phyloP scores from a whole-genome alignment of 2,113 vertebrate genomes.

The Thunnus thynnus region DNA sequence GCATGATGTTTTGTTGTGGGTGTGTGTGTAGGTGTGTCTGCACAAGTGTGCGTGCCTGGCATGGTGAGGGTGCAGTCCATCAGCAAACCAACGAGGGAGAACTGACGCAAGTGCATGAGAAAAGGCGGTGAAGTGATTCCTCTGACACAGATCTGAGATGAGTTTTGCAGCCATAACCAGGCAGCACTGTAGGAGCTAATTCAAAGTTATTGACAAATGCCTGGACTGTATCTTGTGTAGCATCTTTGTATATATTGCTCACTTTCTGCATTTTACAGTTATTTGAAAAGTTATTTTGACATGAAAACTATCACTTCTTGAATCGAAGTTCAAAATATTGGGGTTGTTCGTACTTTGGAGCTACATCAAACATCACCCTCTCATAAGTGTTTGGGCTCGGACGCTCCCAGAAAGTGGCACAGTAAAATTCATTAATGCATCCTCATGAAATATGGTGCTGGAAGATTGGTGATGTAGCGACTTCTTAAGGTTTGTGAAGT shows the following conservation, averaged over 20 bases:
- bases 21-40: constrained; percentile 18
- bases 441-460: background rate
- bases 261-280: background rate
- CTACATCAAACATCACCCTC: background rate
- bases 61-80: constrained; percentile 61
- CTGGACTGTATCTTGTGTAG: constrained; percentile 9
- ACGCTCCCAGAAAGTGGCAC: background rate
- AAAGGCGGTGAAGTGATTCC: constrained; percentile 56
- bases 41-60: constrained; percentile 32
- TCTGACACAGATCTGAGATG: constrained; percentile 41
- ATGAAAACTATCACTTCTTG: too few relatives aligned
- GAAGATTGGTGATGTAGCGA: background rate
- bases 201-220: constrained; percentile 35
- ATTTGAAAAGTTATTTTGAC: too few relatives aligned
- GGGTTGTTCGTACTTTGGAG: background rate
- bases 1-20: constrained; percentile 15
- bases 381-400: background rate
- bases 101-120: constrained; percentile 48
- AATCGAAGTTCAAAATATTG: background rate
- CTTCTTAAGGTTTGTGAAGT: background rate
- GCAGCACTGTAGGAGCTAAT: constrained; percentile 31
- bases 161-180: constrained; percentile 47
- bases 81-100: constrained; percentile 69
- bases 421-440: background rate
- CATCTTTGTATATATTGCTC: background rate